Percentiles rank a stretch among this genome's conserved stretches.
phyloP scores from a whole-genome alignment of 1,140 invertebrate species.

The Matsumurasca onukii region DNA sequence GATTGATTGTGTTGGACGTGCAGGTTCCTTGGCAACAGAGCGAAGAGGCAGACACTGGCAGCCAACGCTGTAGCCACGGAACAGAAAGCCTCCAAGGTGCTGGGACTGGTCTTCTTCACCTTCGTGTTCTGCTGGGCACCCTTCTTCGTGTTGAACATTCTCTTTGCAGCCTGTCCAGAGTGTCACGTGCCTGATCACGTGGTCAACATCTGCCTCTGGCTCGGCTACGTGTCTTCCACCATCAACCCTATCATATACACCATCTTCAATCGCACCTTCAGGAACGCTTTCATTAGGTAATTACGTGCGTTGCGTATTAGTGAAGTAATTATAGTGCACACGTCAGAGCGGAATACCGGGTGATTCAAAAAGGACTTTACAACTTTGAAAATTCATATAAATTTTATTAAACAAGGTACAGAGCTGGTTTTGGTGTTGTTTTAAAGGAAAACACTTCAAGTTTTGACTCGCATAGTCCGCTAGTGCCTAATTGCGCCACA shows the following conservation, averaged over 20 bases:
- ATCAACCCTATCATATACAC: conserved; percentile 88
- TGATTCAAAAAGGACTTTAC: too few species aligned
- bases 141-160: conserved; percentile 84
- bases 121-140: conserved; percentile 91
- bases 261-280: conserved; percentile 84
- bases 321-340: too few species aligned
- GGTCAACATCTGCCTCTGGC: conserved; percentile 78
- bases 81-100: conserved; percentile 77
- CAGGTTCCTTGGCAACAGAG: conserved; percentile 41
- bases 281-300: conserved; percentile 80
- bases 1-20: too few species aligned
- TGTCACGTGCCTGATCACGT: conserved; percentile 70
- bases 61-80: conserved; percentile 79
- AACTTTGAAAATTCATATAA: too few species aligned
- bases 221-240: conserved; percentile 86
- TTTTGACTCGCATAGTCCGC: too few species aligned
- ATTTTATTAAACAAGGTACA: too few species aligned
- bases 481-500: too few species aligned
- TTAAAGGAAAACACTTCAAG: too few species aligned
- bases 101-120: conserved; percentile 86
- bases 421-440: too few species aligned
- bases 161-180: conserved; percentile 67
- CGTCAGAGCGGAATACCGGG: too few species aligned
- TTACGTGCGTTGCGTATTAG: too few species aligned
- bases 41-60: conserved; percentile 58